Conservation (phyloP, 2,113 vertebrate species). For the Dromaius novaehollandiae region DNA sequence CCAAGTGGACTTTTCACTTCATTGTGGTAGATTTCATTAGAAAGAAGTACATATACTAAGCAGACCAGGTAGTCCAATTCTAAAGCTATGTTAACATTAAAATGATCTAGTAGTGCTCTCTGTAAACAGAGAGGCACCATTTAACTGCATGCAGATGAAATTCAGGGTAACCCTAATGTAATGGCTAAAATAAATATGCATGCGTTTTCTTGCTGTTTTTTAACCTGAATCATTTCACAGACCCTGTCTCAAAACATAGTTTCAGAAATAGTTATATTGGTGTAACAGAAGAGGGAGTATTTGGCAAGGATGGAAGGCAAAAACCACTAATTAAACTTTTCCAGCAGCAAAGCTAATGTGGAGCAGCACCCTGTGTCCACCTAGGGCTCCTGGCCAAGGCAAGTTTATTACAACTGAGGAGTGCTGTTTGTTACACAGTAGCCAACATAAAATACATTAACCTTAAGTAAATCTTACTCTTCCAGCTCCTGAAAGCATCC, state of each 20-base stretch:
- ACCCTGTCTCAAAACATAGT: neutral
- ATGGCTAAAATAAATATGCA: neutral
- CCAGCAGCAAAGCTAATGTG: neutral
- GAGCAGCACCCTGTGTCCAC: neutral
- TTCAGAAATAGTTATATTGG: no score
- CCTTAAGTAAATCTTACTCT: neutral
- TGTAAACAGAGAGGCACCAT: neutral
- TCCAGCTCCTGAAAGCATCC: neutral
- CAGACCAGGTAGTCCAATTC: neutral
- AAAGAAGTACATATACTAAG: neutral
- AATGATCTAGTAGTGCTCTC: neutral
- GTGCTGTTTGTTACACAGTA: no score
- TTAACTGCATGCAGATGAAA: neutral
- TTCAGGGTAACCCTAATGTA: neutral
- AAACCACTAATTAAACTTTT: neutral
- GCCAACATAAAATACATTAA: neutral
- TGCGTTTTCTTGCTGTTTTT: neutral
- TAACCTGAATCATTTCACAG: neutral
- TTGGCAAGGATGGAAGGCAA: neutral
- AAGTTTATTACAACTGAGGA: neutral
- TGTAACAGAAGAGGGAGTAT: neutral
- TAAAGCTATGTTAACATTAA: neutral
- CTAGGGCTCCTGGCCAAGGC: neutral
- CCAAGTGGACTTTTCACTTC: neutral
- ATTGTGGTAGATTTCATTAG: neutral